A percentile compares a stretch with the other conserved stretches of the same genome.
These are phyloP conservation scores for Leptocoma aspasia DNA, from an alignment of 2,113 vertebrate species.

Conservation along the genomic window DNA sequence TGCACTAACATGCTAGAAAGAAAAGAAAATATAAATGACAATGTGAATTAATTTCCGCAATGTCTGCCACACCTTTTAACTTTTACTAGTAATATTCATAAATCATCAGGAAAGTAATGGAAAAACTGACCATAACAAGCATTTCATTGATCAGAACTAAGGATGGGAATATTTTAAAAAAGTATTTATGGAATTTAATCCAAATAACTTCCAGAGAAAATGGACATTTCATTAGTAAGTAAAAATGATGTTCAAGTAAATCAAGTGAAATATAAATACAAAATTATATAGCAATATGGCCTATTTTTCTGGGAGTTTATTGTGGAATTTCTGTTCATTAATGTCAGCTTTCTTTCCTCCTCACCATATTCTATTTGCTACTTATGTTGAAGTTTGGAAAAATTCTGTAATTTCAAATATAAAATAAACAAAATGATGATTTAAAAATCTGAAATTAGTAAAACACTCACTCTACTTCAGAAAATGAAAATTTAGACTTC, in stretches of 20 bases:
- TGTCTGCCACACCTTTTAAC: background rate
- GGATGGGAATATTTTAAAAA: background rate
- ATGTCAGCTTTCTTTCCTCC: conserved; percentile 63
- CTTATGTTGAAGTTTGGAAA: conserved; percentile 50
- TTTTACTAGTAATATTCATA: background rate
- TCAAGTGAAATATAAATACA: conserved; percentile 42
- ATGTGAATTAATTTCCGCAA: background rate
- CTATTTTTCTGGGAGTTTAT: conserved; percentile 51
- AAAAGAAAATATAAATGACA: background rate
- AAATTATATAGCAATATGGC: background rate
- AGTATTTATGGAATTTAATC: background rate
- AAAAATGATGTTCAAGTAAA: conserved; percentile 17
- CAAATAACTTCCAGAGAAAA: conserved; percentile 20
- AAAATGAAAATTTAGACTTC: conserved; percentile 26
- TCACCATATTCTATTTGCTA: conserved; percentile 59
- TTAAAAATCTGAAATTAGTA: conserved; percentile 28
- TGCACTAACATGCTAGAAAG: background rate
- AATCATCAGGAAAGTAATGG: background rate
- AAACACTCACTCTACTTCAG: background rate
- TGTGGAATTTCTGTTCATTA: conserved; percentile 64
- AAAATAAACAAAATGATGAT: conserved; percentile 41
- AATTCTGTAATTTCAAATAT: conserved; percentile 57
- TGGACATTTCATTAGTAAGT: conserved; percentile 33
- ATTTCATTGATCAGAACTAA: conserved; percentile 24
- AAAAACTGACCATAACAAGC: background rate